Percentiles rank a stretch among this genome's conserved stretches.
Evolutionary conservation across 2,888 invertebrate species (phyloP).

Genomic region (Tetanocera ferruginea): DNA sequence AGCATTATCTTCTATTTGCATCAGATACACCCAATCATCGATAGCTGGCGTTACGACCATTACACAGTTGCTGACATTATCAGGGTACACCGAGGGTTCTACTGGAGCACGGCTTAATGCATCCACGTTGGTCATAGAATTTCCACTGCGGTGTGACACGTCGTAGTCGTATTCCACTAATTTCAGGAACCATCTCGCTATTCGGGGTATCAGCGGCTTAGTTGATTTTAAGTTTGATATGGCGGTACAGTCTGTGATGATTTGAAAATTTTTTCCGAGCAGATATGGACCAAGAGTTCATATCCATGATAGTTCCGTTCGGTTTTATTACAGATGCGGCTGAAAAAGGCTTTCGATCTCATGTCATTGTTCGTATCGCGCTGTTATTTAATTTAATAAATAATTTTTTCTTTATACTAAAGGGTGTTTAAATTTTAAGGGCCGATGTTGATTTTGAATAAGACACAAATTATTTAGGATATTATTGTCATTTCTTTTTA

Average conservation of each 20-base stretch:
- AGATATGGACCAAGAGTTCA: too few species aligned
- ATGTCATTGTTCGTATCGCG: too few species aligned
- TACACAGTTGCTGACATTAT: not conserved
- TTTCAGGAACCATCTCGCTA: slow-evolving; percentile 56
- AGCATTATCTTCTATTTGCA: slow-evolving; percentile 42
- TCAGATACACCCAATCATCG: slow-evolving; percentile 40
- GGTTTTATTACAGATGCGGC: too few species aligned
- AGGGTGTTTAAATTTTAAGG: too few species aligned
- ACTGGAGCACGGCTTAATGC: slow-evolving; percentile 53
- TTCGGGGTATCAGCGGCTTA: slow-evolving; percentile 49
- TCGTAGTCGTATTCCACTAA: slow-evolving; percentile 52
- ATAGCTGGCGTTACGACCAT: slow-evolving; percentile 26
- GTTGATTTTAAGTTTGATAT: slow-evolving; percentile 12
- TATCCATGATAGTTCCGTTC: too few species aligned
- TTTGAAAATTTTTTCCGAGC: not conserved
- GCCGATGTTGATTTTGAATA: too few species aligned
- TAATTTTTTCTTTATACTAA: too few species aligned
- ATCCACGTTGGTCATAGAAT: slow-evolving; percentile 59
- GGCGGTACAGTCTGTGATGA: slow-evolving; percentile 59
- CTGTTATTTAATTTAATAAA: too few species aligned
- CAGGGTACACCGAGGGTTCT: slow-evolving; percentile 21
- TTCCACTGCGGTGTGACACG: slow-evolving; percentile 47
- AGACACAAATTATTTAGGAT: too few species aligned
- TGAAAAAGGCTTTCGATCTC: too few species aligned
- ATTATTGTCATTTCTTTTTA: too few species aligned